Base-by-base conservation (phyloP, 1,140 invertebrate species). In the Papilio polyxenes region DNA sequence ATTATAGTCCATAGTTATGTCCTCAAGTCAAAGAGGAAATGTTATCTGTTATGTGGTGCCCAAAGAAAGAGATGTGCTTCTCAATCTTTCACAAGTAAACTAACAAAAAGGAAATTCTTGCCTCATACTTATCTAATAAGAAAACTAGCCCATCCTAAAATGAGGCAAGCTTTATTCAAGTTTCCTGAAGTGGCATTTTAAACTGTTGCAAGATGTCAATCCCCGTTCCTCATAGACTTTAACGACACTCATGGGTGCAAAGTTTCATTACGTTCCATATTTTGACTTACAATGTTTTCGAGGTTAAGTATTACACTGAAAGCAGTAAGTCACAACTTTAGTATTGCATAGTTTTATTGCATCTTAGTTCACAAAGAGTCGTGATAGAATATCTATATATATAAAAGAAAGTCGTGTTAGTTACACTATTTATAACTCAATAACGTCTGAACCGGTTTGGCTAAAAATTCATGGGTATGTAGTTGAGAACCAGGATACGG, bases 161-260 rank as follows among this genome's bases (percentile, higher is more conserved):
- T 59, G 23, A 31, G 31, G 62, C 23, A 65, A 23, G 62, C 23
- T 15, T 31, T 65, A 31, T 31, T 65, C 62, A 65, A 65, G 23
- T 65, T 13, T 31, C 62, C 9, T 31, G 23, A 31, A 65, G 62
- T 65, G 62, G 20, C 23, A 23, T 65, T 65, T 65, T 65, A 65
- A 65, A 65, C 23, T 65, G 62, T 65, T 65, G 20, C 62, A 65
- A 65, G 62, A 65, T 37, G 62, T 65, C 13, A 65, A 65, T 65
- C 62, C 23, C 23, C 62, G 62, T 13, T 31, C 31, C 62, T 20
- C 62, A 65, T 65, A 65, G 62, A 65, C 62, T 65, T 65, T 65
- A 65, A 65, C 5, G 62, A 65, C 11, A 65, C 62, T 65, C 23
- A 31, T 65, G 62, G 62, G 62, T 31, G 62, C 23, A 37, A 65